Evolutionary conservation across 2,888 invertebrate genomes (phyloP).

Genomic region (Papilio elwesi): DNA sequence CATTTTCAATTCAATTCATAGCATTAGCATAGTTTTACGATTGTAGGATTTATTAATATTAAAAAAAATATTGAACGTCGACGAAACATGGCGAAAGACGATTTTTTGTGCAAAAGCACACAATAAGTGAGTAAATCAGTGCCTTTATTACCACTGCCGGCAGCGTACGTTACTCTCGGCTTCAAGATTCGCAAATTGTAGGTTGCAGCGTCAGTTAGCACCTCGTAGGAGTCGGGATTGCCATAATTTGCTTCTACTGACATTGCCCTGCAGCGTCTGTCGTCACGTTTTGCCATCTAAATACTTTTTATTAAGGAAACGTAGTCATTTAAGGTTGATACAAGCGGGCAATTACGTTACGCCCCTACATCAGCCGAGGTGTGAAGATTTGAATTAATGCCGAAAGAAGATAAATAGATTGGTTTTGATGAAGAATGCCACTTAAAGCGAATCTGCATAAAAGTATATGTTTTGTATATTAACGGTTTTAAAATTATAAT

Average conservation of each 20-base stretch:
- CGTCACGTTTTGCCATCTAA: slow-evolving; percentile 79
- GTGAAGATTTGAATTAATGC: slow-evolving; percentile 44
- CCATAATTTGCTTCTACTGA: slow-evolving; percentile 79
- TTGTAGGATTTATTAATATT: background rate
- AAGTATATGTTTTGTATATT: slow-evolving; percentile 27
- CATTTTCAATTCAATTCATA: too few relatives aligned
- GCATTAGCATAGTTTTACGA: too few relatives aligned
- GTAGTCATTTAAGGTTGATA: slow-evolving; percentile 68
- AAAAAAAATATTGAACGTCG: background rate
- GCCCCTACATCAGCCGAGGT: slow-evolving; percentile 53
- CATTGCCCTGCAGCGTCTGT: slow-evolving; percentile 75
- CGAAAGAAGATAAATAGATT: slow-evolving; percentile 36
- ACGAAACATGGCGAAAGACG: background rate
- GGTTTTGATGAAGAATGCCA: slow-evolving; percentile 26
- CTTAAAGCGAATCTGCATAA: slow-evolving; percentile 32
- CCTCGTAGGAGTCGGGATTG: slow-evolving; percentile 84
- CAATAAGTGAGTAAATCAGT: slow-evolving; percentile 63
- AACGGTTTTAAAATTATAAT: slow-evolving; percentile 11
- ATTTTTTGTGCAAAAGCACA: slow-evolving; percentile 32
- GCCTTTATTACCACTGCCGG: slow-evolving; percentile 51
- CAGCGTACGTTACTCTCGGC: slow-evolving; percentile 51
- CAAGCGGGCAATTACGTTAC: slow-evolving; percentile 58
- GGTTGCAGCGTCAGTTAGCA: slow-evolving; percentile 79
- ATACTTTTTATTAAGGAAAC: slow-evolving; percentile 72
- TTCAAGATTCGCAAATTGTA: slow-evolving; percentile 76